phyloP scores from a whole-genome alignment of 2,888 invertebrate species.

The Tubulanus polymorphus region DNA sequence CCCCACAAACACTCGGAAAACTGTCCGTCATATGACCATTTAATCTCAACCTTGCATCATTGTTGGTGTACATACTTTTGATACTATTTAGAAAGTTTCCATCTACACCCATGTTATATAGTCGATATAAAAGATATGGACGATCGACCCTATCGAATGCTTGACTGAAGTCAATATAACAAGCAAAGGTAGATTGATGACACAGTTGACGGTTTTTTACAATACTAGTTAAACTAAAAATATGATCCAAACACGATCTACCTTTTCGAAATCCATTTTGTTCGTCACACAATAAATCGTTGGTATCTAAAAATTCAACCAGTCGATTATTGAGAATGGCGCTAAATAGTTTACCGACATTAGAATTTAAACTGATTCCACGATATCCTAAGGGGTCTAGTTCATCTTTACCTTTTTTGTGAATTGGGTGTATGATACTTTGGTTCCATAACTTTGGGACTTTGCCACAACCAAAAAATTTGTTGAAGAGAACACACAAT shows the following conservation, averaged over 20 bases:
- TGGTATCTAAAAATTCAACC: not conserved
- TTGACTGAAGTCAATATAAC: slow-evolving; percentile 10
- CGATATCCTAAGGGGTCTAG: not conserved
- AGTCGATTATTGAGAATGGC: not conserved
- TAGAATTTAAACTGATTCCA: not conserved
- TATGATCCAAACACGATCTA: slow-evolving; percentile 11
- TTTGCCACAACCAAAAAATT: not conserved
- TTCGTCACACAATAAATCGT: slow-evolving; percentile 6
- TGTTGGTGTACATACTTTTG: slow-evolving; percentile 7
- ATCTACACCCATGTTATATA: slow-evolving; percentile 1
- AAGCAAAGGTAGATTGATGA: slow-evolving; percentile 6
- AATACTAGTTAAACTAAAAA: slow-evolving; percentile 7
- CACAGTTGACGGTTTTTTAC: slow-evolving; percentile 7
- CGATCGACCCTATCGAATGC: slow-evolving; percentile 15
- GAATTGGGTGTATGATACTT: not conserved
- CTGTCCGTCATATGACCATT: slow-evolving; percentile 6
- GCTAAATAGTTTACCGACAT: not conserved
- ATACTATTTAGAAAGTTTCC: slow-evolving; percentile 15
- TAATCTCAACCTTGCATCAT: not conserved
- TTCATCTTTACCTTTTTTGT: not conserved
- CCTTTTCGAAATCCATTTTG: slow-evolving; percentile 15
- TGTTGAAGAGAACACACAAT: not conserved
- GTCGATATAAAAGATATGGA: slow-evolving; percentile 7
- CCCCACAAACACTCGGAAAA: slow-evolving; percentile 9
- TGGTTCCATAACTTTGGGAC: not conserved